Base-by-base conservation (phyloP, 2,113 vertebrate species). In the Clinocottus analis region DNA sequence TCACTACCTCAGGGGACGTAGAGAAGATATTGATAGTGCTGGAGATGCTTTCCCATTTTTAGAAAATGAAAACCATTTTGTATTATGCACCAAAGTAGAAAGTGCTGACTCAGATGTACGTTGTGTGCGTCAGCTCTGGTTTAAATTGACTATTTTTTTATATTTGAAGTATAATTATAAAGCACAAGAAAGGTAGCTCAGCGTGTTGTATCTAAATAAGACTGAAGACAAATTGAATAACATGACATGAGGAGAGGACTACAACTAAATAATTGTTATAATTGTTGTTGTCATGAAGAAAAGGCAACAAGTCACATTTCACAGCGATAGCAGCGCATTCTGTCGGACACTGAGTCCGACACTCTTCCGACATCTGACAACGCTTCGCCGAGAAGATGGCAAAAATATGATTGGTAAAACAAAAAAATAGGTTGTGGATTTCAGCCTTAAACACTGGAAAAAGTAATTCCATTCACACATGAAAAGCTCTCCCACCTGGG, bases 381-480 rank as follows among this genome's bases (percentile, higher is more conserved):
- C 58, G 19, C 23, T 27, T 23, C 39, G 27, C 13, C 47, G 16
- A n/a, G 39, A 55, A 59, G 55, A 59, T 60, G 55, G 31, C 55
- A 45, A 66, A 66, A 35, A 59, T 12, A 27, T 61, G 41, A 61
- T 1, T 53, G 17, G 29, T 23, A 33, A 37, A 60, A 72, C 53
- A 39, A 45, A 47, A 13, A 72, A 33, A 72, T 17, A 29, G 25
- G 23, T 41, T 19, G 23, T 37, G 37, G 59, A 64, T 67, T 80
- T 73, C 53, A 51, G 62, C 33, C 19, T 19, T 12, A 35, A 68
- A 68, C 45, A 21, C 4, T 41, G 2, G 41, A 61, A 17, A 39
- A 23, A 41, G 33, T 17, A 35, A 56, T 45, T 14, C 25, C 1
- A 29, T 7, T 25, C 4, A 49, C 25, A 64, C 29, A 19, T 9